Evolutionary conservation across 2,888 invertebrate species (phyloP).

Genomic region (Ornithoptera priamus): DNA sequence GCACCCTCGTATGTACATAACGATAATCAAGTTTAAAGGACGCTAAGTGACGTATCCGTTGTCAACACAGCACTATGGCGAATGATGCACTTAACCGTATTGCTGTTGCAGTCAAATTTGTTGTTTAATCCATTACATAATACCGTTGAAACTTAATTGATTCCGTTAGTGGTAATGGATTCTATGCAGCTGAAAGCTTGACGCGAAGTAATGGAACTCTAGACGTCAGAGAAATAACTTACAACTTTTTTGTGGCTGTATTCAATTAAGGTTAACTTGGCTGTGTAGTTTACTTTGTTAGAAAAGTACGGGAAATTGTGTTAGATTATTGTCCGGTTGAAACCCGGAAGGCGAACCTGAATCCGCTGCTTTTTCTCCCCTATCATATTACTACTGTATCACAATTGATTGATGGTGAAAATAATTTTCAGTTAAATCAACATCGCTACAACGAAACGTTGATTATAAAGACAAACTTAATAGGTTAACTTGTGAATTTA

Average conservation of each 20-base stretch:
- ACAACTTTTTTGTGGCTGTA: slow-evolving; percentile 21
- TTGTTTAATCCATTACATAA: slow-evolving; percentile 43
- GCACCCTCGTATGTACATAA: background rate
- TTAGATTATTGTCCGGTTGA: background rate
- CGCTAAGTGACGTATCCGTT: slow-evolving; percentile 24
- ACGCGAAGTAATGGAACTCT: slow-evolving; percentile 16
- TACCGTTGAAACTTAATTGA: slow-evolving; percentile 36
- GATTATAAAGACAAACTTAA: too few species aligned
- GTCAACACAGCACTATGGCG: slow-evolving; percentile 34
- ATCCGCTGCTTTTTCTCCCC: too few species aligned
- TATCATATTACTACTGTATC: too few species aligned
- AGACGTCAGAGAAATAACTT: slow-evolving; percentile 9
- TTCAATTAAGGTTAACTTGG: slow-evolving; percentile 17
- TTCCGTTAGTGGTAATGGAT: slow-evolving; percentile 36
- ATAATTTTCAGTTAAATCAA: too few species aligned
- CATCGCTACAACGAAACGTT: too few species aligned
- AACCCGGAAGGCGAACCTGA: background rate
- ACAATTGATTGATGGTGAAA: too few species aligned
- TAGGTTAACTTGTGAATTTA: too few species aligned
- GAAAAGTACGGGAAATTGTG: background rate
- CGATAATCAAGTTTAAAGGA: slow-evolving; percentile 20
- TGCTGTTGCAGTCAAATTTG: slow-evolving; percentile 52
- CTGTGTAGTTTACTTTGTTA: background rate
- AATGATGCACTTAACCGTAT: slow-evolving; percentile 65
- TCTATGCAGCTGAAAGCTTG: slow-evolving; percentile 25